Evolutionary conservation across 2,888 invertebrate genomes (phyloP), one percentile per base, ranked within the genome.

Genomic region (Aromia moschata): DNA sequence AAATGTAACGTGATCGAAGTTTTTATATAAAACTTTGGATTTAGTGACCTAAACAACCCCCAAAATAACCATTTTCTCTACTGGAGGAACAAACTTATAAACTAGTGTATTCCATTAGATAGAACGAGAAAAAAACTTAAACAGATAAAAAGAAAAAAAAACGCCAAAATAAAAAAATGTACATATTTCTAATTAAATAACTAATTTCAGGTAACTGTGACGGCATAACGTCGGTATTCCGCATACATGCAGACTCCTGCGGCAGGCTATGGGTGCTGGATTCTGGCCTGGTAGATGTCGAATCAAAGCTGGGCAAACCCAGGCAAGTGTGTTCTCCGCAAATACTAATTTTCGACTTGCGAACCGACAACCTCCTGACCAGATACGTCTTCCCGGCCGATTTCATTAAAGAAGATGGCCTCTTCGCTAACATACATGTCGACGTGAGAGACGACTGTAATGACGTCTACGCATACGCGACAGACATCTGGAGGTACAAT

Each of bases 201-300:
- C n/a, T n/a, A n/a, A n/a, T 73, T 74, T 40, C 68, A 83, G 83
- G 74, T 41, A 83, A 86, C 56, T 93, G 93, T 72, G 83, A 84
- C 1, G 87, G 89, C 31, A 77, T 93, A 31, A 89, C 89, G 0
- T 93, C 92, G 1, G 92, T 92, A 0, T 93, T 92, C 73, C 84
- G 93, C 15, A 82, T 92, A 41, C 86, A 86, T 69, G 86, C 88
- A 0, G 93, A 93, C 76, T 82, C 84, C 0, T 93, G 93, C 67
- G 87, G 89, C 43, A 85, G 92, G 33, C 81, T 93, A 2, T 93
- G 93, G 93, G 85, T 92, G 0, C 80, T 93, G 58, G 93, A 93
- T 78, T 90, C 92, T 0, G 93, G 93, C 0, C 88, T 90, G 73
- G 86, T 89, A 2, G 86, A 92, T 70, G 84, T 88, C 0, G 87